These are phyloP conservation scores for Garra rufa DNA, from an alignment of 2,113 vertebrate species.

Conservation along the genomic window DNA sequence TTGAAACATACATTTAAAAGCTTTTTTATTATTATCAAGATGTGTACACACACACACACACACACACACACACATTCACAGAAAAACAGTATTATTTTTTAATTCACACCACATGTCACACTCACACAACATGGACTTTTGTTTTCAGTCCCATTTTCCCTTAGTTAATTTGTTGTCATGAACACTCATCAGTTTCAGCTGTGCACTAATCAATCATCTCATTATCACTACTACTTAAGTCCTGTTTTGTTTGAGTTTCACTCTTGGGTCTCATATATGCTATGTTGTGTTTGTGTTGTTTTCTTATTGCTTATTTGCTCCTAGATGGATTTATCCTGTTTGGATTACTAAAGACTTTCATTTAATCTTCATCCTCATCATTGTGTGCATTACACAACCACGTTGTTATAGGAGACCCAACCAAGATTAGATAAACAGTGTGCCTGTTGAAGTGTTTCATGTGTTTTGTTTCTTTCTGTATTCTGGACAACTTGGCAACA, in stretches of 20 bases:
- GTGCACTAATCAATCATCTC: neutral
- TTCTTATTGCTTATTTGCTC: neutral
- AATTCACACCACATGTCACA: neutral
- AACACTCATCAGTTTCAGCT: neutral
- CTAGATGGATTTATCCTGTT: neutral
- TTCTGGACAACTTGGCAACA: neutral
- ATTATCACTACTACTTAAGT: neutral
- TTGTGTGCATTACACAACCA: neutral
- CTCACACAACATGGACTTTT: neutral
- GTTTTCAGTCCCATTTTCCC: neutral
- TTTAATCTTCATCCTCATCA: neutral
- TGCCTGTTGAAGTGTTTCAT: neutral
- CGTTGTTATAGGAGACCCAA: neutral
- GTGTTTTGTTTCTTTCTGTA: neutral
- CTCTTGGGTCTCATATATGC: neutral
- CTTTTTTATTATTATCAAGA: neutral
- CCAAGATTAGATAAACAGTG: no score
- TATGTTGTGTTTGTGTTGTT: neutral
- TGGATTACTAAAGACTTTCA: neutral
- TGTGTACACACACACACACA: neutral
- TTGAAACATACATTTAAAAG: no score
- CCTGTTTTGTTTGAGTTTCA: neutral
- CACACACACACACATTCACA: neutral
- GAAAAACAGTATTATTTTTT: neutral
- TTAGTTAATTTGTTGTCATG: neutral